phyloP scores from a whole-genome alignment of 64 coral and sea anemone species.

The Pocillopora damicornis region DNA sequence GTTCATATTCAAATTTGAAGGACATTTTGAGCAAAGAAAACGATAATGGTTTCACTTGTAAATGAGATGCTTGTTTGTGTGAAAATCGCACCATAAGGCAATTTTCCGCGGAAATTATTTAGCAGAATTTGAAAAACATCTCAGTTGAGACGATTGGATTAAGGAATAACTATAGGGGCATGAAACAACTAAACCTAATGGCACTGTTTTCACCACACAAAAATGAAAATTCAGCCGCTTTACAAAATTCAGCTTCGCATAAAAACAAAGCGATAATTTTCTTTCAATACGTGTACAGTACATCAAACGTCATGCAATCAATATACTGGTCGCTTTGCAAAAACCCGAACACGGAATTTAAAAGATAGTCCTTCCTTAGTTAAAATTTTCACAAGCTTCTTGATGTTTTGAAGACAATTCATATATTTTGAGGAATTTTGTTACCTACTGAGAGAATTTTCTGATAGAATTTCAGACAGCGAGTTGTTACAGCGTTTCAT shows the following conservation, averaged over 20 bases:
- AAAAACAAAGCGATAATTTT: constrained; percentile 6
- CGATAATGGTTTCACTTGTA: background rate
- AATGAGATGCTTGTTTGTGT: background rate
- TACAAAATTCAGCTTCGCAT: background rate
- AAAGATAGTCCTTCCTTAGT: no score
- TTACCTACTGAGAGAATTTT: no score
- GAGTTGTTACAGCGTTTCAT: background rate
- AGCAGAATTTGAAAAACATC: no score
- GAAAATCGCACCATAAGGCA: background rate
- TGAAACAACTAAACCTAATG: background rate
- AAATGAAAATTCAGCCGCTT: background rate
- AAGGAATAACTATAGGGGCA: background rate
- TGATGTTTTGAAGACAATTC: no score
- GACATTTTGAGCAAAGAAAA: background rate
- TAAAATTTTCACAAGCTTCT: no score
- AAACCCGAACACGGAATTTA: background rate
- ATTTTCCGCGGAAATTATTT: background rate
- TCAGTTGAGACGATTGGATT: background rate
- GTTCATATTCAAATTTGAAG: constrained; percentile 1
- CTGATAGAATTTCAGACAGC: no score
- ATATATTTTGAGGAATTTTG: no score
- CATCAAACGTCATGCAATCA: background rate
- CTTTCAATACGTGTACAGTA: constrained; percentile 5
- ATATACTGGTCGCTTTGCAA: background rate
- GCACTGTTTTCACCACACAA: background rate